Percentiles rank a stretch among this genome's conserved stretches.
phyloP scores from a whole-genome alignment of 2,797 vertebrate genomes.

The Tarsius wallacei region DNA sequence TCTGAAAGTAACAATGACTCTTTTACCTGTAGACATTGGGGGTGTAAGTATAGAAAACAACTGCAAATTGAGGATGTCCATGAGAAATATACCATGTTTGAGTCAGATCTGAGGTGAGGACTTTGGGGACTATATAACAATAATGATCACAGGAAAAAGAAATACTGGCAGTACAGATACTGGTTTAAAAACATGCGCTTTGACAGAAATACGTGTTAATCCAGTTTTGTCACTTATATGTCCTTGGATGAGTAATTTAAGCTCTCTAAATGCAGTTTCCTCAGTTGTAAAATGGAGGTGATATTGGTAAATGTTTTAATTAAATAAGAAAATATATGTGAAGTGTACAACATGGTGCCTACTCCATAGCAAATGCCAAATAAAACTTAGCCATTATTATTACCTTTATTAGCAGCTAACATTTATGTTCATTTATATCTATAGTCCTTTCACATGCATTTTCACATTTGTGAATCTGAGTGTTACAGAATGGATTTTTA shows the following conservation, averaged over 20 bases:
- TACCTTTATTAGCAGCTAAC: slow-evolving; percentile 32
- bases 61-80: neutral
- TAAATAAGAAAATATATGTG: neutral
- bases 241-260: slow-evolving; percentile 53
- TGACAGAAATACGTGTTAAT: neutral
- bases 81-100: neutral
- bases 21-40: neutral
- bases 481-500: slow-evolving; percentile 19
- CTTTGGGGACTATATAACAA: neutral
- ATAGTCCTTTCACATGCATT: neutral
- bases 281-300: slow-evolving; percentile 27
- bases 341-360: neutral
- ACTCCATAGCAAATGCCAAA: slow-evolving; percentile 21
- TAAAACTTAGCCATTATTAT: neutral
- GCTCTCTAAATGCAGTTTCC: slow-evolving; percentile 19
- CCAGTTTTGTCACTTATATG: neutral
- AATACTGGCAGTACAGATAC: neutral
- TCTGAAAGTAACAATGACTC: neutral
- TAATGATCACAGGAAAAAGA: neutral
- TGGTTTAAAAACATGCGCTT: neutral
- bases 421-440: neutral
- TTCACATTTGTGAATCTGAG: slow-evolving; percentile 29
- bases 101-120: slow-evolving; percentile 7
- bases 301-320: slow-evolving; percentile 31
- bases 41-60: neutral